Evolutionary conservation across 2,888 invertebrate genomes (phyloP), one percentile per base, ranked within the genome.

Genomic region (Eumacrocentrus americanus): DNA sequence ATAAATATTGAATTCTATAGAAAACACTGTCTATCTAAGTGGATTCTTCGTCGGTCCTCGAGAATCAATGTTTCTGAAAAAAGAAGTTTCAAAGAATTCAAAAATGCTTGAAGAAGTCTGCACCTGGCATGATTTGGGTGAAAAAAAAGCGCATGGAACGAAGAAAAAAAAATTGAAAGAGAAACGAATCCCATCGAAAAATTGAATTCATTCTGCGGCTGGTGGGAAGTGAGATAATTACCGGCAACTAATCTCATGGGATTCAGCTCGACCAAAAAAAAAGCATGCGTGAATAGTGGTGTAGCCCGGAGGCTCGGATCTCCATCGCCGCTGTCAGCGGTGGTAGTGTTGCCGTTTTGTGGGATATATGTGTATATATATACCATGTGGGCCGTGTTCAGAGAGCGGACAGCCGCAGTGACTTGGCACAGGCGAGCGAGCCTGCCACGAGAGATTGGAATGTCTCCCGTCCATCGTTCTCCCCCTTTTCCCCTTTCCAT

Each of bases 371-470:
- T 25, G 23, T 23, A 25, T 25, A 46, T 25, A 14, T 12, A 46
- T 20, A 44, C 35, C 18, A 34, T 51, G 50, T 58, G 47, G 52
- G 46, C 38, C 35, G 46, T 37, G 46, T 50, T 61, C 18, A 58
- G 54, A 55, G 56, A 55, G 68, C 65, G 64, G 61, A 63, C 64
- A 66, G 65, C 66, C 67, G 71, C 66, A 66, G 70, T 70, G 72
- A 72, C 70, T 73, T 71, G 68, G 65, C 64, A 71, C 70, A 70
- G 62, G 67, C 69, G 63, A 66, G 68, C 69, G 52, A 44, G 67
- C 72, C 69, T 72, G 73, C 75, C 74, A 77, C 76, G 76, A 76
- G 76, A 78, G 79, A 79, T 78, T 77, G 79, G 79, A 80, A 80
- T 78, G 77, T 78, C 74, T 78, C 74, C 72, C 71, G 73, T 75